phyloP scores from a whole-genome alignment of 2,113 vertebrate species.

The Hypanus sabinus region DNA sequence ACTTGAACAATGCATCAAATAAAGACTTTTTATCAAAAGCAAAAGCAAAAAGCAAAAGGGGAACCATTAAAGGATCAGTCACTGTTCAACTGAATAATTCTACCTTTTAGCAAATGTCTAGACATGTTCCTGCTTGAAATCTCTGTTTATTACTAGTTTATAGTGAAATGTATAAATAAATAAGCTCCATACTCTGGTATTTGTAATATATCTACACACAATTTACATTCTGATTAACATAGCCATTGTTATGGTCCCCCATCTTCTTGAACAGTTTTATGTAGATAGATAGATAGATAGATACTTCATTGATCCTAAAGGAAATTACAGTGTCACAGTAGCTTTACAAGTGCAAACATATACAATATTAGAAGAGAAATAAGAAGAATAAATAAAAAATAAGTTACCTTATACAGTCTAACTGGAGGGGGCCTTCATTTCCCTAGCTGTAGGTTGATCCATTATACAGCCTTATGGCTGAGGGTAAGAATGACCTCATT shows the following conservation, averaged over 20 bases:
- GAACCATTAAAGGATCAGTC: slow-evolving; percentile 22
- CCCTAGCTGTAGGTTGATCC: no score
- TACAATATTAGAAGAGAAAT: no score
- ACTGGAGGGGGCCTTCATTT: no score
- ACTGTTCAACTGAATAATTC: not conserved
- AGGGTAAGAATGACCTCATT: no score
- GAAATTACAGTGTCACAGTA: no score
- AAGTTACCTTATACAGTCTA: no score
- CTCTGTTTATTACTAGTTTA: not conserved
- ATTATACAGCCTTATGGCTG: no score
- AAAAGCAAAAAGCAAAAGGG: not conserved
- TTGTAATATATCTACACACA: not conserved
- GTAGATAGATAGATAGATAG: no score
- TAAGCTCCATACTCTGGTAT: not conserved
- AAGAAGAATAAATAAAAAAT: no score
- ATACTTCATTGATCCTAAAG: no score
- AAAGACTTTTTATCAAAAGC: no score
- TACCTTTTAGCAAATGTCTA: slow-evolving; percentile 25
- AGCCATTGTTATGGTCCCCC: not conserved
- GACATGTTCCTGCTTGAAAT: slow-evolving; percentile 25
- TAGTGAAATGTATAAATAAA: slow-evolving; percentile 7
- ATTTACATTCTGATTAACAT: not conserved
- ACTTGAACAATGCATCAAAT: slow-evolving; percentile 6
- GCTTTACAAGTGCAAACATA: no score
- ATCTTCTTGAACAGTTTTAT: not conserved